Evolutionary conservation across 1,140 invertebrate genomes (phyloP).

Genomic region (Drosophila suzukii): DNA sequence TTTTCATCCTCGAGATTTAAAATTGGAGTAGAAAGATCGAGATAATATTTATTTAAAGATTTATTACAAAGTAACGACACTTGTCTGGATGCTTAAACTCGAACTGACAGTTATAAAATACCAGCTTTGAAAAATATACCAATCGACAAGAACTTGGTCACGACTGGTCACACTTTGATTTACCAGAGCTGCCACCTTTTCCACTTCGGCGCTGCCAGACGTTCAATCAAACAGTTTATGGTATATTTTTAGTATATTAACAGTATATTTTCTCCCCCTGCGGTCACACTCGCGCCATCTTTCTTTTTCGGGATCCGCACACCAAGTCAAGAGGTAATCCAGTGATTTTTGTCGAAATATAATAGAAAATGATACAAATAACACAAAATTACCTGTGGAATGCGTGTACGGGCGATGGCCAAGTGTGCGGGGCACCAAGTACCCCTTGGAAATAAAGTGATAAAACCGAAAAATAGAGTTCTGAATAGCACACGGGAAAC

Average conservation of each 20-base stretch:
- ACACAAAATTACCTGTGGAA: constrained; percentile 16
- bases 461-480: constrained; percentile 14
- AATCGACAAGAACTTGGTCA: background rate
- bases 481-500: constrained; percentile 40
- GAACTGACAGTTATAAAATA: background rate
- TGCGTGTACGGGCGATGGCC: background rate
- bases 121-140: background rate
- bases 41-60: too few relatives aligned
- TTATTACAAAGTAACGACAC: background rate
- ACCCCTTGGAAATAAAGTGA: background rate
- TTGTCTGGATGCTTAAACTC: background rate
- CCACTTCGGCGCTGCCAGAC: background rate
- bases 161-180: background rate
- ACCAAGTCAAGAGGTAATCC: constrained; percentile 78
- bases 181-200: background rate
- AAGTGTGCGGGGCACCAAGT: constrained; percentile 34
- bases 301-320: constrained; percentile 84
- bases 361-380: constrained; percentile 32
- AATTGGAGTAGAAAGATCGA: too few relatives aligned
- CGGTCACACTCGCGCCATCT: constrained; percentile 46
- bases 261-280: too few relatives aligned
- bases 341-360: constrained; percentile 49
- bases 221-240: too few relatives aligned
- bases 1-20: too few relatives aligned
- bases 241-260: too few relatives aligned